phyloP scores from a whole-genome alignment of 2,113 vertebrate species.

The Notechis scutatus region DNA sequence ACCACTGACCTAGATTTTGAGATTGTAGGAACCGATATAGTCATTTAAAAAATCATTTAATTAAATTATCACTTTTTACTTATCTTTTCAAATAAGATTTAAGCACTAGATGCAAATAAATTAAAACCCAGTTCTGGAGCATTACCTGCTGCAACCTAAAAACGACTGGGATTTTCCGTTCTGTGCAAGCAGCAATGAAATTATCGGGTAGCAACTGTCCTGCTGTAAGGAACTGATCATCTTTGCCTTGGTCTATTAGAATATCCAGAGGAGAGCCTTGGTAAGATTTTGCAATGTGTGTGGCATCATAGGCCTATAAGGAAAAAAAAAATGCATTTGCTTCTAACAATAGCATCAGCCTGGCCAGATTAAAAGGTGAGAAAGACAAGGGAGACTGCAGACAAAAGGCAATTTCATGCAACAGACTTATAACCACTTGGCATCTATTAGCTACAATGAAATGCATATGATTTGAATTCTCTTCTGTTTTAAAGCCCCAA shows the following conservation, averaged over 20 bases:
- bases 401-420: neutral
- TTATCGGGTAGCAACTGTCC: slow-evolving; percentile 92
- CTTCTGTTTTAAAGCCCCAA: neutral
- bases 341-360: neutral
- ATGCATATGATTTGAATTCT: neutral
- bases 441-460: neutral
- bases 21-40: neutral
- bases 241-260: slow-evolving; percentile 92
- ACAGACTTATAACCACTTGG: neutral
- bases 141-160: slow-evolving; percentile 91
- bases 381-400: neutral
- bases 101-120: neutral
- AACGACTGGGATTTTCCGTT: slow-evolving; percentile 86
- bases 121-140: slow-evolving; percentile 26
- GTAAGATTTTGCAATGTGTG: slow-evolving; percentile 78
- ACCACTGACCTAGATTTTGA: neutral
- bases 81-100: neutral
- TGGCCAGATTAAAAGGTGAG: neutral
- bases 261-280: slow-evolving; percentile 84
- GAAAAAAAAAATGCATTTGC: slow-evolving; percentile 10
- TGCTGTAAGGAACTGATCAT: slow-evolving; percentile 90
- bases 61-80: neutral
- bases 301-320: slow-evolving; percentile 85
- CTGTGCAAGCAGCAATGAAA: slow-evolving; percentile 88
- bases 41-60: neutral